Evolutionary conservation across 1,140 invertebrate genomes (phyloP), one percentile per base, ranked within the genome.

Genomic region (Sinonovacula constricta): DNA sequence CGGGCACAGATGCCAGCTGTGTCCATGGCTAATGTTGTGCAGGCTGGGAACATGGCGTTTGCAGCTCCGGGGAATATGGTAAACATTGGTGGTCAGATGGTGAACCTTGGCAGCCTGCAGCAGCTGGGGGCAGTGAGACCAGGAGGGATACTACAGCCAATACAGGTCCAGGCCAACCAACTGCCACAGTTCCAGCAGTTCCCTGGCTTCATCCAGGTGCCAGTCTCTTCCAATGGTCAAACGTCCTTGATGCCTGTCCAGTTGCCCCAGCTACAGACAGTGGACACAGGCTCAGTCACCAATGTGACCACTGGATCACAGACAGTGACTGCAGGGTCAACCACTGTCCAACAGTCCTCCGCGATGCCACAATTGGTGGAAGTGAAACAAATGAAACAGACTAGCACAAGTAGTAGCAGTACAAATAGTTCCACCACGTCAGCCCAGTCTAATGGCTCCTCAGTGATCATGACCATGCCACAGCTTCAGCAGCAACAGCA

Each of bases 121-220:
- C 15, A 34, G 15, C 7, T 78, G 15, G 49, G 56, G 26, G 59
- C 75, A 22, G 66, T 78, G 10, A 30, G 67, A 28, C 75, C 54
- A 34, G 75, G 75, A 22, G 75, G 65, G n/a, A 59, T 69, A 10
- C 51, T 78, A 51, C 75, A 78, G 34, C 66, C 65, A 33, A 22
- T 78, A 34, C 75, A 78, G 26, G 15, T 78, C 4, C 75, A 69
- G 31, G 31, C 56, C 14, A 66, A 62, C 30, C 28, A 53, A 5
- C 4, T 70, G 5, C 67, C 31, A 24, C 75, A 67, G 33, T 33
- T 78, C 18, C 75, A 78, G 56, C 75, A 78, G 57, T 60, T 78
- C 24, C 66, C 66, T 5, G 70, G 70, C 45, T 60, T 78, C 70
- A 59, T 78, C 14, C 75, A 78, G 56, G 59, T 78, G 15, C 75